Evolutionary conservation across 2,797 vertebrate genomes (phyloP), one percentile per base, ranked within the genome.

Genomic region (Sparidentex hasta): DNA sequence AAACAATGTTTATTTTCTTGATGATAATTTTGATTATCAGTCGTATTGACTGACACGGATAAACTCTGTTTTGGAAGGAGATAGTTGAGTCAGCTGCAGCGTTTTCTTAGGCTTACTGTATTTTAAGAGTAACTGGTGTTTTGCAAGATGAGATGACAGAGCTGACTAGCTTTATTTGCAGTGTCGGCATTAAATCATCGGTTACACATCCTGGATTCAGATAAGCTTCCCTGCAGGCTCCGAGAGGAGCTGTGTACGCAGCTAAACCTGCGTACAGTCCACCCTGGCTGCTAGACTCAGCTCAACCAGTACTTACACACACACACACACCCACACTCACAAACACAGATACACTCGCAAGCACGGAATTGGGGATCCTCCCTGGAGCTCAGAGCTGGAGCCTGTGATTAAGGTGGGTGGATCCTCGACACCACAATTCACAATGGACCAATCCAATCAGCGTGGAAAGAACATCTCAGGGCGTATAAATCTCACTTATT

Each of bases 381-480:
- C 90, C 83, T 82, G 33, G n/a, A 81, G 84, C 71, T 78, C 46
- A 59, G 11, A 47, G 65, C 54, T 51, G 63, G 61, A 85, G 74
- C 68, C 83, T 88, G 81, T 93, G 58, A 90, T 92, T 91, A 92
- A 85, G 64, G 73, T 62, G 88, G 90, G 87, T 71, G 85, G 86
- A 82, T 80, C 79, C 81, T 76, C 4, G 1, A 73, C 81, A 23
- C 72, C 55, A 47, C 71, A 67, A 14, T 78, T 80, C n/a, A 71
- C 78, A 86, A 62, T 59, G 72, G 69, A 55, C 73, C 70, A 55
- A 55, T 80, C 64, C 80, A 68, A 61, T 51, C 71, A 76, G 68
- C 61, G 46, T 29, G 1, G 54, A 21, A 74, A 61, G 54, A 78
- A 11, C 57, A 11, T 75, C 33, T 68, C 62, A 62, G 68, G 59